phyloP scores from a whole-genome alignment of 2,888 invertebrate genomes.

The Clistopyga incitator region DNA sequence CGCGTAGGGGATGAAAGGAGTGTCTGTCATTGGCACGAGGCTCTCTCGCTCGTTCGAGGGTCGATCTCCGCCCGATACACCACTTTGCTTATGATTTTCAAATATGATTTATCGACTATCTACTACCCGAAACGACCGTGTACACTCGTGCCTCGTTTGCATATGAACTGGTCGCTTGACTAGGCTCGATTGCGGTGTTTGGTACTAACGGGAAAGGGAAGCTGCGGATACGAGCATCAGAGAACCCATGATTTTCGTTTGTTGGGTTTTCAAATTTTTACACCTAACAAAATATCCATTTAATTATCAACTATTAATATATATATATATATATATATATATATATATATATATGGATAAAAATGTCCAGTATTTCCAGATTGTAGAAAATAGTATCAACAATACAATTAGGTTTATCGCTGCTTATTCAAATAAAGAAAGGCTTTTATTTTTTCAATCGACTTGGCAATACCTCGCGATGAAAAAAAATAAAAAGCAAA shows the following conservation, averaged over 20 bases:
- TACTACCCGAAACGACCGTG: conserved; percentile 51
- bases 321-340: background rate
- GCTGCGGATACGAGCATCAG: background rate
- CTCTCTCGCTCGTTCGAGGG: conserved; percentile 52
- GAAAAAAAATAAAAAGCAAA: too few relatives aligned
- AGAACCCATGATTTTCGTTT: background rate
- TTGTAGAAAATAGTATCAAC: too few relatives aligned
- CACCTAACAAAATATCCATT: background rate
- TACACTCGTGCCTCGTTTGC: conserved; percentile 65
- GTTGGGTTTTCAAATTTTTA: background rate
- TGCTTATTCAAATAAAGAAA: too few relatives aligned
- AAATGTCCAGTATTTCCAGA: background rate
- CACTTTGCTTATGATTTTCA: conserved; percentile 63
- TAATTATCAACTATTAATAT: background rate
- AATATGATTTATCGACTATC: conserved; percentile 70
- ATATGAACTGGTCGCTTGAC: conserved; percentile 67
- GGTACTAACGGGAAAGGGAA: conserved; percentile 13
- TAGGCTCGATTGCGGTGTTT: conserved; percentile 60
- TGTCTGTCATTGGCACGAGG: conserved; percentile 66
- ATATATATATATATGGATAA: background rate
- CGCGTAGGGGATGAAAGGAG: conserved; percentile 62
- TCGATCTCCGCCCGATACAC: conserved; percentile 54
- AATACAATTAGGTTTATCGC: too few relatives aligned
- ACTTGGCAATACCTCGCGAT: too few relatives aligned
- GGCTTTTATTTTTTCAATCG: too few relatives aligned